Base-by-base conservation (phyloP, 2,113 vertebrate genomes). In the Phoxinus phoxinus region DNA sequence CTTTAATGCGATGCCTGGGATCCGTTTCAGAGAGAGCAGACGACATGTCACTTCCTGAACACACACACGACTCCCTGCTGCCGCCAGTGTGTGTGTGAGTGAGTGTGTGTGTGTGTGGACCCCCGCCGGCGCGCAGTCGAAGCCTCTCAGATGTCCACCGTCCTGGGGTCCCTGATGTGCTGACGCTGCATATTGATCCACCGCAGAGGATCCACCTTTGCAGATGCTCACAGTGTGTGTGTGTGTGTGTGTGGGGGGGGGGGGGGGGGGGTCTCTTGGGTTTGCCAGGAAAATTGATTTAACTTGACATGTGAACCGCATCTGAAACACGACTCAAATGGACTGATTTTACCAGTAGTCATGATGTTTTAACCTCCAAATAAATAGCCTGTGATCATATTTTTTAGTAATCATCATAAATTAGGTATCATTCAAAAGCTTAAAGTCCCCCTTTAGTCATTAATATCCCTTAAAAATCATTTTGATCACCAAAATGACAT, bases 181-280 rank as follows among this genome's bases (percentile, higher is more conserved):
- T 83, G 85, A 86, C 30, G 69, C 63, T 56, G 80, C 79, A 83
- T 58, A 83, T 76, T 83, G 79, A 82, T 82, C 85, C 15, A 59
- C 27, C 51, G 79, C 30, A 61, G 74, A 58, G 76, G 56, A 61
- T 65, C 65, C 84, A 85, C 73, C 74, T 85, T 85, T 67, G 84
- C 74, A 67, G 44, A 67, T 53, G 15, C 23, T 71, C 30, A 46
- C 4, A 27, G 85, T 58, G 46, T 9, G n/a, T n/a, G n/a, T n/a
- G n/a, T n/a, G n/a, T n/a, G n/a, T n/a, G n/a, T n/a, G n/a, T n/a
- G n/a, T n/a, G n/a, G 2, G 46, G 4, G 56, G 23, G 44, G 3
- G 27, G 46, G 48, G 27, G 8, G 48, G 35, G 21, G 23, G n/a
- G 51, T 58, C 51, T 23, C 21, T 23, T 0, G 19, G 53, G 6